Base-by-base conservation (phyloP, 35 echinoderm and acorn worm genomes). In the Ptychodera flava region DNA sequence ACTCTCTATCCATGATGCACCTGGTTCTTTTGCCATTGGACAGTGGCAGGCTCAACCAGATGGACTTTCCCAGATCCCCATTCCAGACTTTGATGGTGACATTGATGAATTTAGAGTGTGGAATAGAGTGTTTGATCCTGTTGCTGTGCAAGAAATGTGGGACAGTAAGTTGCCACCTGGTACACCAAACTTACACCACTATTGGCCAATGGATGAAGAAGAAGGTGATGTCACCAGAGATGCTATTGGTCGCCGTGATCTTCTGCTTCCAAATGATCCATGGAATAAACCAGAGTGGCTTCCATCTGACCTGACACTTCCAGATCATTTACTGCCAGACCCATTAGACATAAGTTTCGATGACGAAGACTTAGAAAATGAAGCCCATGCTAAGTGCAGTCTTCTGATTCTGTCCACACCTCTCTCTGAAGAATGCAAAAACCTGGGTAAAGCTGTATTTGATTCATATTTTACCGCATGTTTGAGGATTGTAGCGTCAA, bases 151-250 rank as follows among this genome's bases (percentile, higher is more conserved):
- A 88, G 89, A 85, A 28, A 83, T 97, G 16, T 97, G 94, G 94
- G 82, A 33, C 36, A 81, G 35, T n/a, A n/a, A 77, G 1, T 33
- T 92, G 36, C 78, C 85, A 77, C 29, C 38, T 1, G 33, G 87
- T 78, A 84, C 80, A 30, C 33, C 76, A 76, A 85, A 85, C 28
- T 31, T 97, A 30, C 82, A 78, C 1, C 85, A 78, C 36, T 88
- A 83, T 30, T 97, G 94, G 94, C 88, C 91, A 80, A 90, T 97
- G 78, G 89, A 97, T 83, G 94, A 97, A 85, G 94, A 91, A 77
- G 82, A 97, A 84, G 94, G 94, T 77, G 76, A 38, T 27, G 16
- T 78, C 29, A 86, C 89, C 31, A 82, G 64, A 38, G 94, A 97
- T 83, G 28, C n/a, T 31, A 85, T 97, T 30, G 35, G 32, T 38